These are phyloP conservation scores for Pseudomyrmex pallidus DNA, from an alignment of 1,140 invertebrate species.

Conservation along the genomic window DNA sequence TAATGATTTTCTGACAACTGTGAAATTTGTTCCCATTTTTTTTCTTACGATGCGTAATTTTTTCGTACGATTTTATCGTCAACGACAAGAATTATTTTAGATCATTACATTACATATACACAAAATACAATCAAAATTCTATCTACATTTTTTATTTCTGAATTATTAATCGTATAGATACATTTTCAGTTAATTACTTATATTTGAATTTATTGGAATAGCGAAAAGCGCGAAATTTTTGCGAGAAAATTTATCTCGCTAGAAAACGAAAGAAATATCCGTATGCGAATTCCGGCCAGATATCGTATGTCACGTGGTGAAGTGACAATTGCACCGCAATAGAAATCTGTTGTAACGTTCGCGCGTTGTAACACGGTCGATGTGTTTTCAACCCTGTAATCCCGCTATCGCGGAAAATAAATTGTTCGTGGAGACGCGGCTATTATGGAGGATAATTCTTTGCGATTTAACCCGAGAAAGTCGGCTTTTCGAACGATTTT, in stretches of 20 bases:
- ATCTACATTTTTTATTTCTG: too few relatives aligned
- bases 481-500: conserved; percentile 18
- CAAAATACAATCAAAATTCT: too few relatives aligned
- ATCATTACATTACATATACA: neutral
- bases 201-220: neutral
- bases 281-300: conserved; percentile 1
- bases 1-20: too few relatives aligned
- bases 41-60: too few relatives aligned
- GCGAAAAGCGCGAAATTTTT: conserved; percentile 8
- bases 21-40: neutral
- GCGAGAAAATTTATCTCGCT: conserved; percentile 11
- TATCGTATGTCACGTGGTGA: conserved; percentile 20
- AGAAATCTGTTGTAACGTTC: conserved; percentile 34
- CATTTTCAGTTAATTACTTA: too few relatives aligned
- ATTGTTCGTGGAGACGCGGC: neutral
- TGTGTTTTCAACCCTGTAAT: neutral
- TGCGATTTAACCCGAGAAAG: conserved; percentile 31
- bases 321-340: conserved; percentile 41
- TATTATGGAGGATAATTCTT: conserved; percentile 7
- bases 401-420: conserved; percentile 43
- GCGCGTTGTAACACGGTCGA: neutral
- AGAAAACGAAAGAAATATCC: neutral
- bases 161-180: too few relatives aligned
- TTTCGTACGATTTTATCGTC: too few relatives aligned
- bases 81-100: conserved; percentile 5